phyloP scores from a whole-genome alignment of 1,140 invertebrate species.

The Chrysomallon squamiferum region DNA sequence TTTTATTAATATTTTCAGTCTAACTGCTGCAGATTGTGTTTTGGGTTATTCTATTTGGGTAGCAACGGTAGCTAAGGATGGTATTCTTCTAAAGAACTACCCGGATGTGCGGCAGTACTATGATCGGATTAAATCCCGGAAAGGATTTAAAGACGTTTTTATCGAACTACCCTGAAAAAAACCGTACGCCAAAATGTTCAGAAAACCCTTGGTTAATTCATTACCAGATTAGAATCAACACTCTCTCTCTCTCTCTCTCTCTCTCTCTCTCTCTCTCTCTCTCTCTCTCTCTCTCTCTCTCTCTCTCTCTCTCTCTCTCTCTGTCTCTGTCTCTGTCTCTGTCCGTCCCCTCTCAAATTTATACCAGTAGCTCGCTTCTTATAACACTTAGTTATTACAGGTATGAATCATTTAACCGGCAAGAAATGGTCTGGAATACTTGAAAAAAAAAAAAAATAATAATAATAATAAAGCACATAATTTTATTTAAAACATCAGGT shows the following conservation, averaged over 20 bases:
- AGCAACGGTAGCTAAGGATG: constrained; percentile 27
- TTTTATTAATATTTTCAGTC: constrained; percentile 23
- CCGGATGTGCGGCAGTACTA: constrained; percentile 26
- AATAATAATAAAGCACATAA: no score
- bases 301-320: not conserved
- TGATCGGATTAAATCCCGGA: constrained; percentile 14
- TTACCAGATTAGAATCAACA: no score
- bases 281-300: not conserved
- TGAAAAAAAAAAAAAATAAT: no score
- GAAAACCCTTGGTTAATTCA: no score
- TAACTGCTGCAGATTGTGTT: constrained; percentile 45
- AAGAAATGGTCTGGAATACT: no score
- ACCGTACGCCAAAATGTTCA: no score
- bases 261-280: not conserved
- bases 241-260: not conserved
- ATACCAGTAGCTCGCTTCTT: no score
- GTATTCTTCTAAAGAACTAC: constrained; percentile 22
- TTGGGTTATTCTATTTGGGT: constrained; percentile 41
- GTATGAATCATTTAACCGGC: no score
- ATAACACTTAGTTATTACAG: no score
- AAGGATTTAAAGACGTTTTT: constrained; percentile 7
- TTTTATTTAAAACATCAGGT: no score
- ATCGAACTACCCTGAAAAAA: no score
- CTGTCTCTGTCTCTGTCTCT: not conserved
- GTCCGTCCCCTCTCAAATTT: not conserved